phyloP scores from a whole-genome alignment of 2,888 invertebrate genomes.

The Dendrolimus pini region DNA sequence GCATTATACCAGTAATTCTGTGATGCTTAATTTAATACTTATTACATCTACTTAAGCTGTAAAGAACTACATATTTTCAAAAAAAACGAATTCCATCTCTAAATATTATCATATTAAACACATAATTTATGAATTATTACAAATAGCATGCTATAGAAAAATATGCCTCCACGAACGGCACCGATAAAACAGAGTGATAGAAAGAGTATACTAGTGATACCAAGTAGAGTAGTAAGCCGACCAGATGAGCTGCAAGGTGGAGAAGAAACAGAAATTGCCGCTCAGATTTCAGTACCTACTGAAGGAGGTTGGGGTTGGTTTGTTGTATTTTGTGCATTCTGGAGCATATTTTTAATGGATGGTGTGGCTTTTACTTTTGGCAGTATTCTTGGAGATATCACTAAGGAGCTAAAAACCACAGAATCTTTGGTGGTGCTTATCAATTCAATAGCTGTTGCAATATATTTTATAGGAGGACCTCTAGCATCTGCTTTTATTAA shows the following conservation, averaged over 20 bases:
- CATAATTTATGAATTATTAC: too few species aligned
- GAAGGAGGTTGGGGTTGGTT: slow-evolving; percentile 69
- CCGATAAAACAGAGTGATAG: slow-evolving; percentile 18
- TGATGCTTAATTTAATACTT: too few species aligned
- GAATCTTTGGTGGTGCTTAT: slow-evolving; percentile 44
- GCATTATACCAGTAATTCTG: too few species aligned
- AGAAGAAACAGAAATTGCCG: slow-evolving; percentile 62
- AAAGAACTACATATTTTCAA: too few species aligned
- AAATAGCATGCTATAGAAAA: neutral
- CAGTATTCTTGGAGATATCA: slow-evolving; percentile 44
- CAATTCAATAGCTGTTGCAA: slow-evolving; percentile 52
- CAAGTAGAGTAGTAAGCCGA: slow-evolving; percentile 37
- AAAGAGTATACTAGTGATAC: slow-evolving; percentile 36
- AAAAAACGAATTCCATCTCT: too few species aligned
- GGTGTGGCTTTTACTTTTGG: slow-evolving; percentile 58
- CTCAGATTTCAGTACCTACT: slow-evolving; percentile 55
- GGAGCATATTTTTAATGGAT: slow-evolving; percentile 44
- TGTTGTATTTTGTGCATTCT: slow-evolving; percentile 47
- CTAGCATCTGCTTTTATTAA: slow-evolving; percentile 60
- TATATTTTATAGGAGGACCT: slow-evolving; percentile 53
- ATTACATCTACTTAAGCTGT: too few species aligned
- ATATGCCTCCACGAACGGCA: neutral
- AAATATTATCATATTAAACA: too few species aligned
- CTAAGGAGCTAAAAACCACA: slow-evolving; percentile 34
- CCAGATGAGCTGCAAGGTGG: slow-evolving; percentile 41